Percentiles rank a stretch among this genome's conserved stretches.
These are phyloP conservation scores for Apodemia duryi DNA, from an alignment of 2,888 invertebrate genomes.

Conservation along the genomic window DNA sequence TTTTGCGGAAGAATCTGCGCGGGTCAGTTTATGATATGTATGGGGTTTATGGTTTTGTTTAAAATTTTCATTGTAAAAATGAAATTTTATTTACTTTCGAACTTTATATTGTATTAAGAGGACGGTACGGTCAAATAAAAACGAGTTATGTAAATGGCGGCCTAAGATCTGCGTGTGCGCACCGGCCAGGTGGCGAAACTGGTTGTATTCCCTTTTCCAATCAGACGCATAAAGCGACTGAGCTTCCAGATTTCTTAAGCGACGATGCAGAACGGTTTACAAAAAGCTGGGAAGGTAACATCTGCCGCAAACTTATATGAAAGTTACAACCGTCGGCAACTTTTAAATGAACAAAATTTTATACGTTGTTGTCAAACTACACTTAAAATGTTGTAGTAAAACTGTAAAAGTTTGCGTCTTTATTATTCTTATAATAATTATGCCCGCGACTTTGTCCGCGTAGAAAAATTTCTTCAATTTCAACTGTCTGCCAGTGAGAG, in stretches of 20 bases:
- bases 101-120: conserved; percentile 21
- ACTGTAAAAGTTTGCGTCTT: too few species aligned
- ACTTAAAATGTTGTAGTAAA: neutral
- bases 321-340: neutral
- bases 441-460: too few species aligned
- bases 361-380: neutral
- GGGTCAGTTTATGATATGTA: too few species aligned
- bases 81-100: conserved; percentile 6
- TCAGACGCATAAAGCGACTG: conserved; percentile 51
- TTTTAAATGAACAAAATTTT: neutral
- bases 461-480: too few species aligned
- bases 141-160: conserved; percentile 3
- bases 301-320: conserved; percentile 17
- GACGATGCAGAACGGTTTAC: conserved; percentile 21
- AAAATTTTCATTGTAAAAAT: neutral
- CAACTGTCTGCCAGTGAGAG: too few species aligned
- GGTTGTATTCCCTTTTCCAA: conserved; percentile 49
- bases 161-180: conserved; percentile 17
- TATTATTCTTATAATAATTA: too few species aligned
- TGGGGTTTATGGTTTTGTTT: too few species aligned
- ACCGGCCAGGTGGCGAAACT: conserved; percentile 59
- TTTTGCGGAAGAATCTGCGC: too few species aligned
- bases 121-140: conserved; percentile 16
- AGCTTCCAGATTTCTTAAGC: conserved; percentile 43
- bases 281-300: conserved; percentile 14